Conservation (phyloP, 2,888 invertebrate genomes). For the Drosophila paranaensis region DNA sequence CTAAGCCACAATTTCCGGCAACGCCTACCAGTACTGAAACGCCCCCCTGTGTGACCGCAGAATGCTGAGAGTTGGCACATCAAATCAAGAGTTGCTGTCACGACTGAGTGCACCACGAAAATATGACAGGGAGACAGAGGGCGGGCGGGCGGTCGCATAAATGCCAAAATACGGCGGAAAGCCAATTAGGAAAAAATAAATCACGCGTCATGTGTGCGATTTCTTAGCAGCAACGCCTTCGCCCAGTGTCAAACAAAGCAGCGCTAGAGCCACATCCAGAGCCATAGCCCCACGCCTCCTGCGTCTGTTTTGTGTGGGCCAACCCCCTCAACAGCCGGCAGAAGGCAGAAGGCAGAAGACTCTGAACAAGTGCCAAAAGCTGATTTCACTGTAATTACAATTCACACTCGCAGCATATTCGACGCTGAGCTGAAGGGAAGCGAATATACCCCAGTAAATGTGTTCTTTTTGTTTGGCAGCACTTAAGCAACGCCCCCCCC, state of each 20-base stretch:
- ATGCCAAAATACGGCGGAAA: constrained; percentile 69
- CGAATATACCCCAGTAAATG: constrained; percentile 73
- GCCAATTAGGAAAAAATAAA: constrained; percentile 78
- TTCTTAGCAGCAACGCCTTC: constrained; percentile 55
- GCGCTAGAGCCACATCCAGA: constrained; percentile 30
- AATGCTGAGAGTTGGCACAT: constrained; percentile 43
- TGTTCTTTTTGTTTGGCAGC: constrained; percentile 83
- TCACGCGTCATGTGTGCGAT: constrained; percentile 75
- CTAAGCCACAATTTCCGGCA: constrained; percentile 78
- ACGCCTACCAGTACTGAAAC: constrained; percentile 57
- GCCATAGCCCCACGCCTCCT: constrained; percentile 9
- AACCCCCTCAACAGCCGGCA: constrained; percentile 31
- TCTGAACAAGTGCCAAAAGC: constrained; percentile 81
- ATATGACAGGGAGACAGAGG: constrained; percentile 51
- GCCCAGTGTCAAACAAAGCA: constrained; percentile 49
- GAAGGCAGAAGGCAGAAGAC: constrained; percentile 41
- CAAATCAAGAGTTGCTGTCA: constrained; percentile 78
- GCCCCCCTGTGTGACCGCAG: constrained; percentile 36
- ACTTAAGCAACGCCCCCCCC: constrained; percentile 80
- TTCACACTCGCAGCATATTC: constrained; percentile 77
- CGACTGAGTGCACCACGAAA: constrained; percentile 52
- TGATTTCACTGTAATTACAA: constrained; percentile 83
- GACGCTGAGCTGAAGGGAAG: constrained; percentile 25
- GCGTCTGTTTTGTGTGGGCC: constrained; percentile 2
- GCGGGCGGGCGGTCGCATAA: constrained; percentile 26